These are phyloP conservation scores for Acrobeloides nanus DNA, from an alignment of 2,888 invertebrate species.

Conservation along the genomic window DNA sequence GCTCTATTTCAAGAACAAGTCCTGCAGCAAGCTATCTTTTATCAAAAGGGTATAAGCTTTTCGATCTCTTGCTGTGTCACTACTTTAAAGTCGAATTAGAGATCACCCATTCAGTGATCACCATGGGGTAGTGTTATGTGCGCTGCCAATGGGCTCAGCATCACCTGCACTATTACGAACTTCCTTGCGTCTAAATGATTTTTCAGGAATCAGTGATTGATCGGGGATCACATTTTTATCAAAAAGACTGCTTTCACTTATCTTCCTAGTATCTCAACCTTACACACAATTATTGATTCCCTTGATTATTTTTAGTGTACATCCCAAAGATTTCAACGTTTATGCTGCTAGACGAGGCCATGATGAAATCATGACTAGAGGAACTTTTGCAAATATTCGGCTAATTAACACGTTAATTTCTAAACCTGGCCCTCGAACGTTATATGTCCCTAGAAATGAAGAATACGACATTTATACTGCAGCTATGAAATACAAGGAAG, in stretches of 20 bases:
- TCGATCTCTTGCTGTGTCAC: too few relatives aligned
- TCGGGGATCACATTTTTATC: too few relatives aligned
- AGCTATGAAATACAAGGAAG: slow-evolving; percentile 74
- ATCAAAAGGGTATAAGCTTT: slow-evolving; percentile 62
- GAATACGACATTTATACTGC: slow-evolving; percentile 84
- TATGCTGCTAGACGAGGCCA: slow-evolving; percentile 94
- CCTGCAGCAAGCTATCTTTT: slow-evolving; percentile 79
- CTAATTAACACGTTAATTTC: slow-evolving; percentile 77
- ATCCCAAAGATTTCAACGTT: slow-evolving; percentile 90
- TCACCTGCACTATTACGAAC: too few relatives aligned
- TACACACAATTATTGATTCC: too few relatives aligned
- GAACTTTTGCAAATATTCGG: slow-evolving; percentile 95
- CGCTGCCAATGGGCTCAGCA: too few relatives aligned
- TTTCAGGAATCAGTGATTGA: too few relatives aligned
- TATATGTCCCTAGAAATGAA: slow-evolving; percentile 78
- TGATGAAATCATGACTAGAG: slow-evolving; percentile 91
- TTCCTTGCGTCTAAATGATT: too few relatives aligned
- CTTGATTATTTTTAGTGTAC: slow-evolving; percentile 54
- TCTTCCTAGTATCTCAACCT: too few relatives aligned
- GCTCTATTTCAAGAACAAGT: slow-evolving; percentile 82
- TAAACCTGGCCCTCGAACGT: slow-evolving; percentile 74
- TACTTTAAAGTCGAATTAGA: too few relatives aligned
- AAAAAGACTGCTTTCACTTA: too few relatives aligned
- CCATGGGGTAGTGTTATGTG: too few relatives aligned
- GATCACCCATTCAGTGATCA: too few relatives aligned